Evolutionary conservation across 1,140 invertebrate species (phyloP).

Genomic region (Adelges cooleyi): DNA sequence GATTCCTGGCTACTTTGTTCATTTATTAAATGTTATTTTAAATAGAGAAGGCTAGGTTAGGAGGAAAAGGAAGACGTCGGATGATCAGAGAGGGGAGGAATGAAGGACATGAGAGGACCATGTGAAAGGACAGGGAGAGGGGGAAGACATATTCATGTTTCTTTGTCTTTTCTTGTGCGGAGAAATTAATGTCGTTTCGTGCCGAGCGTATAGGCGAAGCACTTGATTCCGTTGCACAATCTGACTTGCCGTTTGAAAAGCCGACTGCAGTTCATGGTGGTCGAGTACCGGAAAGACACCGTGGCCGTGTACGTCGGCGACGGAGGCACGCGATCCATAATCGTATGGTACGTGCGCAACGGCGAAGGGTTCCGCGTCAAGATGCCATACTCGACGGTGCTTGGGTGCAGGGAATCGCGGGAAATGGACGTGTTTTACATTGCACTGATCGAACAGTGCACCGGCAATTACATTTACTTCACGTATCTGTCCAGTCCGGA

Average conservation of each 20-base stretch:
- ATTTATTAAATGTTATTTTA: too few relatives aligned
- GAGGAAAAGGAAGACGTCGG: too few relatives aligned
- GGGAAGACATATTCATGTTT: too few relatives aligned
- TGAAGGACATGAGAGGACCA: too few relatives aligned
- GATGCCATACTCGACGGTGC: background rate
- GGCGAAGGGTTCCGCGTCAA: conserved; percentile 38
- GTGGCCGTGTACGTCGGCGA: conserved; percentile 48
- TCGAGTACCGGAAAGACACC: conserved; percentile 45
- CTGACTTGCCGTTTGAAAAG: background rate
- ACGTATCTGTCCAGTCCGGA: background rate
- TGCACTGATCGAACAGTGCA: background rate
- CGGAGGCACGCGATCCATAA: conserved; percentile 46
- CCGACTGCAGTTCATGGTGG: conserved; percentile 46
- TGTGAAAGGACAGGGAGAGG: too few relatives aligned
- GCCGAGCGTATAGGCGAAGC: background rate
- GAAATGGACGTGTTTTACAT: background rate
- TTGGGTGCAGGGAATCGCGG: background rate
- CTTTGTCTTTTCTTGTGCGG: too few relatives aligned
- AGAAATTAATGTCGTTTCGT: too few relatives aligned
- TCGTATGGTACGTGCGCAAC: conserved; percentile 48
- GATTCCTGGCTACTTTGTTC: too few relatives aligned
- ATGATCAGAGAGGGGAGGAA: too few relatives aligned
- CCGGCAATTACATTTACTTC: background rate
- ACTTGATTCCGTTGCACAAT: background rate
- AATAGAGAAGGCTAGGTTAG: too few relatives aligned